Percentiles rank a stretch among this genome's conserved stretches.
phyloP scores from a whole-genome alignment of 37 sponge, comb jelly and placozoan genomes.

The Haliclona indistincta region DNA sequence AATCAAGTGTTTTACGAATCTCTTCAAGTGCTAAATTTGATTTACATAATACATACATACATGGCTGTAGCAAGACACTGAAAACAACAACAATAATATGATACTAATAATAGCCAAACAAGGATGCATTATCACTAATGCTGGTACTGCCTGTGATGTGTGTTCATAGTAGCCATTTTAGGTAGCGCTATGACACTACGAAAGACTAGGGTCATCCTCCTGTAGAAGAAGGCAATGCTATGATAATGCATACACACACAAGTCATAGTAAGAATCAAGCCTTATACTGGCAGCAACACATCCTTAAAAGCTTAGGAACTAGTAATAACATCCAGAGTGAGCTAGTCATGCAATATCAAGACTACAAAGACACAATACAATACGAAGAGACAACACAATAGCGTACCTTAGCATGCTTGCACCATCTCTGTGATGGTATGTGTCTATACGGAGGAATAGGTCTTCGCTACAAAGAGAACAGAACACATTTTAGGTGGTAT shows the following conservation, averaged over 20 bases:
- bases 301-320: too few species aligned
- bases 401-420: conserved; percentile 85
- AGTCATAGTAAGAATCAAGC: too few species aligned
- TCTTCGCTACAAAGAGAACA: conserved; percentile 62
- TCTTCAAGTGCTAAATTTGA: not conserved
- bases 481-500: not conserved
- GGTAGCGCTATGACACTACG: not conserved
- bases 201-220: conserved; percentile 57
- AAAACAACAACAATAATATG: too few species aligned
- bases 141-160: too few species aligned
- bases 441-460: conserved; percentile 78
- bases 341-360: too few species aligned
- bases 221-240: not conserved
- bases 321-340: too few species aligned
- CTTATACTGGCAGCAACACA: too few species aligned
- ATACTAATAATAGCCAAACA: too few species aligned
- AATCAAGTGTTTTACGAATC: not conserved
- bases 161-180: not conserved
- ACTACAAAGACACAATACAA: too few species aligned
- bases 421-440: conserved; percentile 84
- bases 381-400: not conserved
- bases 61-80: not conserved
- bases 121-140: too few species aligned
- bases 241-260: too few species aligned
- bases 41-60: not conserved